Base-by-base conservation (phyloP, 1,140 invertebrate species). In the Dryas iulia region DNA sequence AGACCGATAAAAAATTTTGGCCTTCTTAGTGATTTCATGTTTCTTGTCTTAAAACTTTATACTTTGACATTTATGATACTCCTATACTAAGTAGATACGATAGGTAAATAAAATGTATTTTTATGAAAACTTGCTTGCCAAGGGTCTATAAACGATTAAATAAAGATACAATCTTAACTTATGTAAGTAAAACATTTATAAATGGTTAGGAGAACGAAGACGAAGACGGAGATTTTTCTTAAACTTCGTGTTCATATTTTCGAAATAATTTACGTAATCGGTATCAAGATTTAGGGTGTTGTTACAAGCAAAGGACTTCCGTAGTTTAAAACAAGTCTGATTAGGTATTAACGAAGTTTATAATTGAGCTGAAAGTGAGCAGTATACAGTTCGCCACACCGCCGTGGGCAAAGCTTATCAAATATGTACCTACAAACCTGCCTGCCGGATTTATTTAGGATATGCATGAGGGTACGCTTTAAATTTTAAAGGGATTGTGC, bases 401-500 rank as follows among this genome's bases (percentile, higher is more conserved):
- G 68, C 74, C 78, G 80, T 79, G 71, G 79, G 77, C 76, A 75
- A 76, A 79, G 86, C 87, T 90, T 90, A 91, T 91, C 84, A 91
- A 91, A 91, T 91, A 91, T 91, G 87, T 91, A 91, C 84, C 81
- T 85, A 89, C 88, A 84, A 88, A 91, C 85, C 81, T 86, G 66
- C 71, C 66, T 64, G 79, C 82, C 82, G 86, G 87, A 91, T 90
- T 91, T 91, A 90, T 91, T 91, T 89, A 88, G 87, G 87, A 86
- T 91, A 91, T 91, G 89, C 87, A 90, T 90, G 89, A 91, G 87
- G 89, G 89, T 89, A 83, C 78, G 74, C 86, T 89, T 91, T 90
- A 91, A 91, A 91, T 90, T 91, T 91, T 91, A 91, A 91, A 90
- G 82, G 87, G 87, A 89, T 89, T 90, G 85, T 76, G 83, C 87